Percentiles rank a stretch among this genome's conserved stretches.
Evolutionary conservation across 35 echinoderm and acorn worm species (phyloP).

Genomic region (Strongylocentrotus purpuratus): DNA sequence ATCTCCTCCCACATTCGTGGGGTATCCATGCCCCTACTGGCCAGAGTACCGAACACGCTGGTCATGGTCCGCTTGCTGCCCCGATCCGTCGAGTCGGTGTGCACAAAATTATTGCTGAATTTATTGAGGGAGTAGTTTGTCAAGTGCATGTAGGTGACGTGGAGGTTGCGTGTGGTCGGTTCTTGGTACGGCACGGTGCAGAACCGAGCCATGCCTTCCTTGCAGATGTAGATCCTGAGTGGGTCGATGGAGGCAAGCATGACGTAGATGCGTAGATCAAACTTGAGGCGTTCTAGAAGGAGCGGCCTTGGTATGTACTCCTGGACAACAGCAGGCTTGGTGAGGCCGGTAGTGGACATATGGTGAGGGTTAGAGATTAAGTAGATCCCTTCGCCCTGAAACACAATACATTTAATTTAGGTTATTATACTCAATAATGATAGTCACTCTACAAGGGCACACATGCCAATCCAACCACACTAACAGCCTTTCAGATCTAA

Average conservation of each 20-base stretch:
- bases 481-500: not conserved
- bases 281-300: conserved; percentile 77
- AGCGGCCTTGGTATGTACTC: conserved; percentile 75
- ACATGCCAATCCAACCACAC: no score
- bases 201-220: conserved; percentile 83
- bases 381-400: conserved; percentile 79
- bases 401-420: not conserved
- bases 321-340: conserved; percentile 70
- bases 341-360: conserved; percentile 59
- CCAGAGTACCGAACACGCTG: conserved; percentile 61
- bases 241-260: conserved; percentile 67
- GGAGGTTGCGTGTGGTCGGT: conserved; percentile 70
- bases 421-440: no score
- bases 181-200: conserved; percentile 74
- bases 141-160: conserved; percentile 81
- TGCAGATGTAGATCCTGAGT: conserved; percentile 70
- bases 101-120: conserved; percentile 66
- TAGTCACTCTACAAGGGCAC: no score
- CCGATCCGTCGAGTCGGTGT: conserved; percentile 61
- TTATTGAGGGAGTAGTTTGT: conserved; percentile 88
- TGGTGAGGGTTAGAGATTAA: conserved; percentile 71
- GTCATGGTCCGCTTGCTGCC: conserved; percentile 82
- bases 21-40: conserved; percentile 57
- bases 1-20: conserved; percentile 66
- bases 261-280: conserved; percentile 84